Evolutionary conservation across 2,113 vertebrate species (phyloP).

Genomic region (Marcusenius ussheri): DNA sequence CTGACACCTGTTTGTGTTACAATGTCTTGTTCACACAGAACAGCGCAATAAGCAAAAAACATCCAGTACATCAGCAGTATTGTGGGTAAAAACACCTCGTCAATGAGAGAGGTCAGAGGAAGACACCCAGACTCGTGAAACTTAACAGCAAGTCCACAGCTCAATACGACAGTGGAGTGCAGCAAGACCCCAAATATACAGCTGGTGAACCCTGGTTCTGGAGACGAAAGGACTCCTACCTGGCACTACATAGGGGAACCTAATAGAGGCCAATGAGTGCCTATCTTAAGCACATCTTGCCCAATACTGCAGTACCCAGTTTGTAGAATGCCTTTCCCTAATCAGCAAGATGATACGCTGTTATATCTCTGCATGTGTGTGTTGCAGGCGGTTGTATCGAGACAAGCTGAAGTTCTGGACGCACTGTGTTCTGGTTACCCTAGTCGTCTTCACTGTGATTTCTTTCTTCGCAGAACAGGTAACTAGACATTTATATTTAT

Average conservation of each 20-base stretch:
- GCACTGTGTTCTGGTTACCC: constrained; percentile 84
- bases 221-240: background rate
- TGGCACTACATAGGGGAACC: background rate
- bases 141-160: background rate
- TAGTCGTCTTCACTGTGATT: constrained; percentile 88
- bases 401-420: constrained; percentile 99
- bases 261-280: background rate
- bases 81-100: background rate
- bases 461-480: constrained; percentile 99
- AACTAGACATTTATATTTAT: constrained; percentile 23
- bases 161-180: background rate
- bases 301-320: background rate
- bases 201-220: background rate
- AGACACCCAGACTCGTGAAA: background rate
- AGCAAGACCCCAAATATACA: background rate
- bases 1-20: background rate
- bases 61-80: background rate
- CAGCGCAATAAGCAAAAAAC: background rate
- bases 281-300: background rate
- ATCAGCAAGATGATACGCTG: background rate
- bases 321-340: background rate
- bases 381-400: constrained; percentile 80
- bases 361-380: constrained; percentile 9
- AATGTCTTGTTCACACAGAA: background rate
- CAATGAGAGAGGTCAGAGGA: background rate